These are phyloP conservation scores for Menidia menidia DNA, from an alignment of 2,797 vertebrate species.

Conservation along the genomic window DNA sequence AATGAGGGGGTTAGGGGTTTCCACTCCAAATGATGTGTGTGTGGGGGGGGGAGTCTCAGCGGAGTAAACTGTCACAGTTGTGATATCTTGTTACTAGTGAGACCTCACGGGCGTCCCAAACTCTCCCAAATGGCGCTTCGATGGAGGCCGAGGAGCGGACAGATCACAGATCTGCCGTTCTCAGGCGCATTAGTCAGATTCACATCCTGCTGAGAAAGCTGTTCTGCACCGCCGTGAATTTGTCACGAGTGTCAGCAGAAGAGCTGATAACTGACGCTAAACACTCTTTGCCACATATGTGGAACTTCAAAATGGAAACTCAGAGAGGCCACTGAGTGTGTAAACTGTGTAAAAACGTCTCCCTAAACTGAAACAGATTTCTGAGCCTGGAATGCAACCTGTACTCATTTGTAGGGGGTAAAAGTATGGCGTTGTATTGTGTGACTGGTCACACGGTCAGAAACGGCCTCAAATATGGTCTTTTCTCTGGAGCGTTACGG, in stretches of 20 bases:
- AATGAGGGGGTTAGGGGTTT: too few relatives aligned
- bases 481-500: neutral
- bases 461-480: neutral
- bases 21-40: neutral
- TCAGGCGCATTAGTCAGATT: conserved; percentile 52
- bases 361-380: conserved; percentile 11
- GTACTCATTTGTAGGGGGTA: neutral
- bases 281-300: neutral
- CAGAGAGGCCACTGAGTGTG: neutral
- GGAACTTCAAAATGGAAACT: conserved; percentile 31
- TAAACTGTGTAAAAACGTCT: conserved; percentile 22
- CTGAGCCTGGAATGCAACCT: neutral
- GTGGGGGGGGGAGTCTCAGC: neutral
- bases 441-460: neutral
- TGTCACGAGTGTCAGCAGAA: conserved; percentile 32
- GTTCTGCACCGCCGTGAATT: conserved; percentile 31
- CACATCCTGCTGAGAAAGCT: conserved; percentile 55
- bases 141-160: conserved; percentile 24
- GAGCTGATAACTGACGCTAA: conserved; percentile 29
- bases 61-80: neutral
- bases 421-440: too few relatives aligned
- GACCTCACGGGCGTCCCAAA: neutral
- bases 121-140: conserved; percentile 5
- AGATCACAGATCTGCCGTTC: conserved; percentile 29
- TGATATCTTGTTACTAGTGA: conserved; percentile 9